These are phyloP conservation scores for Rynchops niger DNA, from an alignment of 2,113 vertebrate species.

Conservation along the genomic window DNA sequence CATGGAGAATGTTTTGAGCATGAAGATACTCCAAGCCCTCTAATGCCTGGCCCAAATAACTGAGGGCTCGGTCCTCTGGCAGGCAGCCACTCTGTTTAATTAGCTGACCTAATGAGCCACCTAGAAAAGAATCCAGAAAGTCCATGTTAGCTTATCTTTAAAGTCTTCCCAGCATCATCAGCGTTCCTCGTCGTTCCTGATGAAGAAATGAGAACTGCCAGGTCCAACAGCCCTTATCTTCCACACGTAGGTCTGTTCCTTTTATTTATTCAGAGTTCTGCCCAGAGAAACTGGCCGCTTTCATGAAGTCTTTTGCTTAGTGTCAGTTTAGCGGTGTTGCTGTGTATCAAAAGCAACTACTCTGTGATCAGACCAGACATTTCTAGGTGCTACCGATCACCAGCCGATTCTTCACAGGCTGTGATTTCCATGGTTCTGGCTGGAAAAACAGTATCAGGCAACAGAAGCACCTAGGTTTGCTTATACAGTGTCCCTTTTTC, in stretches of 20 bases:
- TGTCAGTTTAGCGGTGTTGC: not conserved
- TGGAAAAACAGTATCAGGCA: not conserved
- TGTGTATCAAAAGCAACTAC: not conserved
- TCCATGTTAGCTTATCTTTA: not conserved
- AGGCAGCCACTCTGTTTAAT: conserved; percentile 86
- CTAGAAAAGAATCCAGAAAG: conserved; percentile 66
- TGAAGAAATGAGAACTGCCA: not conserved
- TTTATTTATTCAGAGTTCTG: not conserved
- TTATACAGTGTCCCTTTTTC: not conserved
- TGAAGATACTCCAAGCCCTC: conserved; percentile 87
- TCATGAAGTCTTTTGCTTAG: not conserved
- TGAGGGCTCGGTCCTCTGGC: conserved; percentile 89
- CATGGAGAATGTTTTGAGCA: conserved; percentile 83
- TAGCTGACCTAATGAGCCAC: conserved; percentile 89
- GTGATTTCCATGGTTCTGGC: not conserved
- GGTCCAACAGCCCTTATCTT: not conserved
- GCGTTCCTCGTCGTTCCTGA: not conserved
- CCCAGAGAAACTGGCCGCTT: not conserved
- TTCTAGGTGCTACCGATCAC: not conserved
- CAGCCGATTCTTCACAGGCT: not conserved
- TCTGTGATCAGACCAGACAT: not conserved
- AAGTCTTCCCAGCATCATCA: not conserved
- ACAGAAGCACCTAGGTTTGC: not conserved
- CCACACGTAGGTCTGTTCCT: not conserved
- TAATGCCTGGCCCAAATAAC: conserved; percentile 86